phyloP scores from a whole-genome alignment of 2,113 vertebrate species.

The Salvelinus namaycush region DNA sequence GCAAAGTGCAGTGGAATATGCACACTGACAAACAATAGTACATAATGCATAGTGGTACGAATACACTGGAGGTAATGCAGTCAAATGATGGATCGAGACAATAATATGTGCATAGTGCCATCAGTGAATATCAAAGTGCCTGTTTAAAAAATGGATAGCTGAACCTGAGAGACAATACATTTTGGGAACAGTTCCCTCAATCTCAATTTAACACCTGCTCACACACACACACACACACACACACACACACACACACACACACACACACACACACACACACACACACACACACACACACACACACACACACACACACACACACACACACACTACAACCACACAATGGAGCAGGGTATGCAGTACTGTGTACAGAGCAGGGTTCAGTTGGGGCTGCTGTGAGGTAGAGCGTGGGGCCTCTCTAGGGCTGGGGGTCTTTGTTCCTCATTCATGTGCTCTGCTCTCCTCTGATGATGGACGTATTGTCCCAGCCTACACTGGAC shows the following conservation, averaged over 20 bases:
- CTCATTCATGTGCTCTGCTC: constrained; percentile 68
- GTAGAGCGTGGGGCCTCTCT: constrained; percentile 59
- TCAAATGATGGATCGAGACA: constrained; percentile 19
- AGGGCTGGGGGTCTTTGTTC: constrained; percentile 63
- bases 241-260: constrained; percentile 4
- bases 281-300: constrained; percentile 1
- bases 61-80: constrained; percentile 11
- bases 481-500: constrained; percentile 64
- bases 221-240: constrained; percentile 5
- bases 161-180: constrained; percentile 27
- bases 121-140: constrained; percentile 29
- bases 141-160: constrained; percentile 41
- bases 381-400: constrained; percentile 44
- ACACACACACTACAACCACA: no score
- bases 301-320: no score
- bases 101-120: constrained; percentile 26
- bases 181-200: constrained; percentile 12
- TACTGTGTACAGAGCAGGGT: not conserved
- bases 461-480: constrained; percentile 71
- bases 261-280: constrained; percentile 5
- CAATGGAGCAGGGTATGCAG: not conserved
- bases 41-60: not conserved
- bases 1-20: not conserved
- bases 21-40: constrained; percentile 15
- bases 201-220: constrained; percentile 64